Evolutionary conservation across 2,888 invertebrate genomes (phyloP).

Genomic region (Strigamia maritima): DNA sequence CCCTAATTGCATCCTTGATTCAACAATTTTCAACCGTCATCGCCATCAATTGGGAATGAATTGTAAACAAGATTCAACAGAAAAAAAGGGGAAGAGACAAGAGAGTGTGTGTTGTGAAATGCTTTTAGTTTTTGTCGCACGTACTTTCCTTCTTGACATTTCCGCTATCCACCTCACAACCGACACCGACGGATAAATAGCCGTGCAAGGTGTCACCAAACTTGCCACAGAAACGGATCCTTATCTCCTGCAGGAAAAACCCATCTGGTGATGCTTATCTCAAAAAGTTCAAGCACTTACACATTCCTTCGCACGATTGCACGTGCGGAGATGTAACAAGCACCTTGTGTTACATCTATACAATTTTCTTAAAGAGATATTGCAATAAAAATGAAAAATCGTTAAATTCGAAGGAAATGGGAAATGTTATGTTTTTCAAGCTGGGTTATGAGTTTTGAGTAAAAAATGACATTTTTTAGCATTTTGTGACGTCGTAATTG

Average conservation of each 20-base stretch:
- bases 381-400: too few species aligned
- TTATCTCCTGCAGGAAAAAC: neutral
- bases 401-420: too few species aligned
- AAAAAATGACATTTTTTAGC: too few species aligned
- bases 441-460: too few species aligned
- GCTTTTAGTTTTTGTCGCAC: slow-evolving; percentile 4
- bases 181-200: slow-evolving; percentile 5
- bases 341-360: too few species aligned
- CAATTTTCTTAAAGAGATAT: too few species aligned
- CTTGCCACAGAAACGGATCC: neutral
- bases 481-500: too few species aligned
- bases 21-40: neutral
- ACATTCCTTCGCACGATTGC: neutral
- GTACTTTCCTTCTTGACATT: slow-evolving; percentile 15
- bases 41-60: too few species aligned
- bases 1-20: neutral
- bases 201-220: slow-evolving; percentile 10
- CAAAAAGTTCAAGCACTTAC: slow-evolving; percentile 5
- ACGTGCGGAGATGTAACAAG: neutral
- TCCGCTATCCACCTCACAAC: neutral
- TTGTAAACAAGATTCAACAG: neutral
- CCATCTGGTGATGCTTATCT: slow-evolving; percentile 1
- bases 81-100: neutral
- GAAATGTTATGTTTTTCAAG: too few species aligned
- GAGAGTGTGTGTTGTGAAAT: neutral